Evolutionary conservation across 2,797 vertebrate genomes (phyloP).

Genomic region (Rhyacichthys aspro): DNA sequence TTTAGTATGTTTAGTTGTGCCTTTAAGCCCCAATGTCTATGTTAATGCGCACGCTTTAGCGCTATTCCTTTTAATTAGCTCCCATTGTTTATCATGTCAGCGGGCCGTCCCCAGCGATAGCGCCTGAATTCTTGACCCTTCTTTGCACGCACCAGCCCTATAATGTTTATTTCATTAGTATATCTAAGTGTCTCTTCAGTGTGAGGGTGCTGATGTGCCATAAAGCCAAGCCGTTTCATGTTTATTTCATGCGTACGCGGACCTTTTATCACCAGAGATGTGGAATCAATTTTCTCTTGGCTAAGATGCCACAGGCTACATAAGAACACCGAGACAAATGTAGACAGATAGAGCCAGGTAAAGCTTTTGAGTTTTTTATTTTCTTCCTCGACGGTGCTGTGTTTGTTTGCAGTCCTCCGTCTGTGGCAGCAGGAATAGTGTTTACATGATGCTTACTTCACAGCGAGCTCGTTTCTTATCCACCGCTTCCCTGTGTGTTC

Average conservation of each 20-base stretch:
- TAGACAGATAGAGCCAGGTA: too few relatives aligned
- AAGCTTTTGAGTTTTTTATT: slow-evolving; percentile 26
- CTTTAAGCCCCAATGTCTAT: neutral
- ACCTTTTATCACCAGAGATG: slow-evolving; percentile 40
- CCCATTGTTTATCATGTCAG: slow-evolving; percentile 29
- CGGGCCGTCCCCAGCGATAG: slow-evolving; percentile 17
- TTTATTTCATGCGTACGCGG: slow-evolving; percentile 54
- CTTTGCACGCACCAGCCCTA: slow-evolving; percentile 19
- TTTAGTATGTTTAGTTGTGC: neutral
- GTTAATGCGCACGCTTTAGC: slow-evolving; percentile 24
- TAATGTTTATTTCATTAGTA: slow-evolving; percentile 45
- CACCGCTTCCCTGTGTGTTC: slow-evolving; percentile 40
- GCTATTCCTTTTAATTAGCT: slow-evolving; percentile 27
- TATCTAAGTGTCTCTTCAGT: slow-evolving; percentile 22
- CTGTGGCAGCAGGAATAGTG: slow-evolving; percentile 38
- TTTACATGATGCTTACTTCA: slow-evolving; percentile 67
- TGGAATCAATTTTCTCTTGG: slow-evolving; percentile 39
- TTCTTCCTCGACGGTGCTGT: slow-evolving; percentile 27
- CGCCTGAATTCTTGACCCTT: slow-evolving; percentile 11
- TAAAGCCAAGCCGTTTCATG: slow-evolving; percentile 35
- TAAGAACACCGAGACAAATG: slow-evolving; percentile 27
- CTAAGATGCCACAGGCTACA: slow-evolving; percentile 36
- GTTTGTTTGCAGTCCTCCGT: slow-evolving; percentile 44
- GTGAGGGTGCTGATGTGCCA: slow-evolving; percentile 14
- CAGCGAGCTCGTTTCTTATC: slow-evolving; percentile 48